phyloP scores from a whole-genome alignment of 2,888 invertebrate genomes.

The Apotomis betuletana region DNA sequence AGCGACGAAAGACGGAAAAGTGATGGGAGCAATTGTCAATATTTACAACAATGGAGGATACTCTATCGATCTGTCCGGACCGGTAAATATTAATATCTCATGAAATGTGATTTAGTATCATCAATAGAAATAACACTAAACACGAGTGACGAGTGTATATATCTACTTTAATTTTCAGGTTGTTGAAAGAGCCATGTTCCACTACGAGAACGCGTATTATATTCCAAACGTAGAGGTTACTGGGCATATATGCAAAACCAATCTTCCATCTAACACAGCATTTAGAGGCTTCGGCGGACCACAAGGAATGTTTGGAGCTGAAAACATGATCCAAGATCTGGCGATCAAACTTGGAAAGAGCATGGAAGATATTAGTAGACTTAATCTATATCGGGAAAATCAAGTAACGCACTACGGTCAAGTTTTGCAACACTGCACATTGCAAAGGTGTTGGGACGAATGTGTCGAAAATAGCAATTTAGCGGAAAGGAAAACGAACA shows the following conservation, averaged over 20 bases:
- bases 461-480: slow-evolving; percentile 88
- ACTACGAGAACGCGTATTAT: slow-evolving; percentile 92
- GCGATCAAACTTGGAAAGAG: slow-evolving; percentile 87
- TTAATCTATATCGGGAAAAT: slow-evolving; percentile 93
- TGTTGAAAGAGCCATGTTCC: slow-evolving; percentile 91
- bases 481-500: slow-evolving; percentile 78
- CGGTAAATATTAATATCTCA: slow-evolving; percentile 78
- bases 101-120: neutral
- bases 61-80: slow-evolving; percentile 90
- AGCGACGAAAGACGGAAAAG: slow-evolving; percentile 88
- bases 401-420: slow-evolving; percentile 91
- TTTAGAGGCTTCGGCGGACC: slow-evolving; percentile 97
- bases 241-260: slow-evolving; percentile 92
- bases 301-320: slow-evolving; percentile 94
- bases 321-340: slow-evolving; percentile 90
- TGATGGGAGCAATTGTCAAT: slow-evolving; percentile 88
- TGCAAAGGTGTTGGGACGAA: slow-evolving; percentile 91
- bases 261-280: slow-evolving; percentile 95
- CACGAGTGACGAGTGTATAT: neutral
- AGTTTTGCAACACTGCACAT: slow-evolving; percentile 87
- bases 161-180: slow-evolving; percentile 80
- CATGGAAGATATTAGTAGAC: slow-evolving; percentile 84
- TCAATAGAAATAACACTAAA: neutral
- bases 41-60: slow-evolving; percentile 93
- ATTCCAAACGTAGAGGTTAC: slow-evolving; percentile 88